Base-by-base conservation (phyloP, 2,888 invertebrate species). In the Phytoseiulus persimilis region DNA sequence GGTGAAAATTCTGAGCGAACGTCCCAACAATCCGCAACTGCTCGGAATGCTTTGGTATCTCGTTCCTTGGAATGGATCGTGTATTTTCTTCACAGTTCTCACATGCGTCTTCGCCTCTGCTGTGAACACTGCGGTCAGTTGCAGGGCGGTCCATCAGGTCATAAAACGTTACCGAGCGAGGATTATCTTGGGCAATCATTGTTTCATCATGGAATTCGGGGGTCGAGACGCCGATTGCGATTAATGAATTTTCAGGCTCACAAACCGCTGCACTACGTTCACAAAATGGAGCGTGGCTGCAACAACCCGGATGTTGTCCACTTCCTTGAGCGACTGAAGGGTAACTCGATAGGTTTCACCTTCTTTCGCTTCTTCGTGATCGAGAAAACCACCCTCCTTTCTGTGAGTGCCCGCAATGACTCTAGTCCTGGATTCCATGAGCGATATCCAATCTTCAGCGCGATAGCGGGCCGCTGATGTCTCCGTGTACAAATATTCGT, bases 331-430 rank as follows among this genome's bases (percentile, higher is more conserved):
- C 28, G 83, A 32, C 31, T 83, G 6, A 33, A 87, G 28, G 45
- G 33, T 45, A 31, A 3, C 33, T 45, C 32, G 33, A 87, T 87
- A 39, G 32, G 33, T 28, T 87, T 32, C 45, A 39, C 33, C 1
- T 87, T 87, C 45, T 87, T 83, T 31, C 9, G 31, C 28, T 83
- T 83, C 83, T 87, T 87, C 31, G 33, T 87, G 6, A 45, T 87
- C 23, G n/a, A 33, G 33, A 33, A 45, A 9, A 33, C 32, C 0
- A 87, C 87, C n/a, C n/a, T 87, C 32, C 32, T 33, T 6, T 87
- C 33, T 32, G 87, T 87, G 45, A 32, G 33, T 39, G 9, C 3
- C 39, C 9, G 3, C 39, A 39, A 39, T 6, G 3, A 39, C n/a
- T n/a, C n/a, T n/a, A n/a, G n/a, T n/a, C n/a, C n/a, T n/a, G n/a